Evolutionary conservation across 1,140 invertebrate genomes (phyloP).

Genomic region (Drosophila sproati): DNA sequence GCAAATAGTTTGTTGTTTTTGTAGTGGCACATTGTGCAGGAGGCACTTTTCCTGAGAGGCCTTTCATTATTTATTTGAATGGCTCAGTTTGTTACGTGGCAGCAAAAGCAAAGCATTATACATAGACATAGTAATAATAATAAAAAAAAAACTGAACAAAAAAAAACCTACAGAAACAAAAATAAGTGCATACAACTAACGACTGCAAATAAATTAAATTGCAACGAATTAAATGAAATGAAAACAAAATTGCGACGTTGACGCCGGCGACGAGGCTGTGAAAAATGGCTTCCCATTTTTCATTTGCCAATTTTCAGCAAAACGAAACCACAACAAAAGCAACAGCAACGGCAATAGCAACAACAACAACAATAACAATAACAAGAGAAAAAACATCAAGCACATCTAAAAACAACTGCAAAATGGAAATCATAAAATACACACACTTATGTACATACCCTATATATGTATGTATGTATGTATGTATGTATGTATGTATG

Average conservation of each 20-base stretch:
- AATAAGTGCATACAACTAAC: constrained; percentile 11
- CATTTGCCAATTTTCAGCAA: constrained; percentile 46
- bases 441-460: background rate
- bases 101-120: background rate
- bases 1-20: constrained; percentile 5
- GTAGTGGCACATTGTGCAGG: constrained; percentile 22
- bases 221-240: constrained; percentile 74
- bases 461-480: constrained; percentile 1
- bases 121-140: background rate
- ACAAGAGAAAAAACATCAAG: constrained; percentile 21
- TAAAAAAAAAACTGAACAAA: background rate
- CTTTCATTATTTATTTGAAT: constrained; percentile 29
- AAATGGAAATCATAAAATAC: constrained; percentile 45
- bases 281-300: constrained; percentile 70
- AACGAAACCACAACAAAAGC: constrained; percentile 29
- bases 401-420: constrained; percentile 46
- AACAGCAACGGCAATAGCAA: no score
- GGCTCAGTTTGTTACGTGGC: constrained; percentile 21
- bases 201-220: constrained; percentile 63
- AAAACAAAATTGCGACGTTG: constrained; percentile 46
- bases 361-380: background rate
- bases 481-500: constrained; percentile 6
- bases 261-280: constrained; percentile 34
- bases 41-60: constrained; percentile 14
- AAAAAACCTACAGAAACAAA: background rate